Conservation (phyloP, 2,888 invertebrate genomes). For the Capitulum mitella region DNA sequence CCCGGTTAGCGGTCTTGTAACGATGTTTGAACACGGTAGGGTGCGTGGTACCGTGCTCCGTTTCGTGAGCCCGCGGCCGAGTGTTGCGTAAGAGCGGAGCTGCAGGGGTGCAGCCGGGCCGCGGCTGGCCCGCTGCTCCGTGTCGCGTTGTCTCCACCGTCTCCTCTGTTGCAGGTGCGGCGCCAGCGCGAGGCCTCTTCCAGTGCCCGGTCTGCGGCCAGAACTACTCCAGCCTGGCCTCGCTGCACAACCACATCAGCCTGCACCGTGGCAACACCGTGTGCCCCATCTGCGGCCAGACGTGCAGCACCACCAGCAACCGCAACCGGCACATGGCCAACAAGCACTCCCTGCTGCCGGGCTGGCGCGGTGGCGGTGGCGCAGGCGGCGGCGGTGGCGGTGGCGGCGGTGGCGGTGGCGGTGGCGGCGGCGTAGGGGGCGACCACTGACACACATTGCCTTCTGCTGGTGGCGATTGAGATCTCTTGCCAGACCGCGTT, state of each 20-base stretch:
- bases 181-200: not conserved
- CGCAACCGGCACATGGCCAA: constrained; percentile 4
- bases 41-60: too few species aligned
- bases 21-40: too few species aligned
- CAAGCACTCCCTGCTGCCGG: not conserved
- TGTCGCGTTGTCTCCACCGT: too few species aligned
- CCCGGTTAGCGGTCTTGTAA: too few species aligned
- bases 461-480: too few species aligned
- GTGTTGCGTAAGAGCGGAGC: too few species aligned
- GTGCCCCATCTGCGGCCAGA: not conserved
- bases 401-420: not conserved
- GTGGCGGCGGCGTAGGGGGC: too few species aligned
- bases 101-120: too few species aligned
- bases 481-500: too few species aligned
- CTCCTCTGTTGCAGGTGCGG: not conserved
- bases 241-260: constrained; percentile 2
- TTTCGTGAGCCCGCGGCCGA: too few species aligned
- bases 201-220: not conserved
- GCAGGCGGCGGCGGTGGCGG: not conserved
- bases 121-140: too few species aligned
- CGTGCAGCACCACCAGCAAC: constrained; percentile 16
- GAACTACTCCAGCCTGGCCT: not conserved
- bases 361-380: not conserved
- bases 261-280: constrained; percentile 3
- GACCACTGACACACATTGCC: too few species aligned